Percentiles rank a stretch among this genome's conserved stretches.
phyloP scores from a whole-genome alignment of 2,113 vertebrate genomes.

The Pluvianellus socialis region DNA sequence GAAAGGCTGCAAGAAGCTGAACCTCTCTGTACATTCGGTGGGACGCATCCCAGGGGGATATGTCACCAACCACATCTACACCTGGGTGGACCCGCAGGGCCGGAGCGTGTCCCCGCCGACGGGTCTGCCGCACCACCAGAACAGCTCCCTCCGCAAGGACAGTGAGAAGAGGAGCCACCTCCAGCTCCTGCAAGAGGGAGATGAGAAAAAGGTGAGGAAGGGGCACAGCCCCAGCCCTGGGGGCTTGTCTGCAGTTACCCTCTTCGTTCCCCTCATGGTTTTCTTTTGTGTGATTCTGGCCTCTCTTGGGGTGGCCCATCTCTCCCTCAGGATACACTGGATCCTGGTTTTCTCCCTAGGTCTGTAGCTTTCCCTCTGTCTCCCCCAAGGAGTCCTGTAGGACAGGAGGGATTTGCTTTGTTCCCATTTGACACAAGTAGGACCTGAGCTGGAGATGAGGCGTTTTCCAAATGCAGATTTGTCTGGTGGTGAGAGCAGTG shows the following conservation, averaged over 20 bases:
- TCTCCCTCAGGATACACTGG: neutral
- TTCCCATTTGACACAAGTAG: too few relatives aligned
- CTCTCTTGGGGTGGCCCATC: accelerated
- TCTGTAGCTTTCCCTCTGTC: neutral
- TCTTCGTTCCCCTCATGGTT: accelerated
- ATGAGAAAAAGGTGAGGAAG: conserved; percentile 92
- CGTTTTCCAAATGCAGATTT: too few relatives aligned
- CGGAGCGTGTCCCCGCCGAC: conserved; percentile 87
- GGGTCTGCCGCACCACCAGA: conserved; percentile 81
- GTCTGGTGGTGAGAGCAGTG: too few relatives aligned
- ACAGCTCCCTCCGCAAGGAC: conserved; percentile 78
- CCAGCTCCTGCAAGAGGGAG: conserved; percentile 90
- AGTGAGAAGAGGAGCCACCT: conserved; percentile 88
- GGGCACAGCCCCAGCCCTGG: neutral
- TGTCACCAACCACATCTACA: conserved; percentile 96
- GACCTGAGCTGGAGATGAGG: too few relatives aligned
- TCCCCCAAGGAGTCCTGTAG: too few relatives aligned
- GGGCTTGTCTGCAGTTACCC: accelerated
- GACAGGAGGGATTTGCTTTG: too few relatives aligned
- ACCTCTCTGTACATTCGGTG: conserved; percentile 87
- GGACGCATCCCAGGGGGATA: conserved; percentile 94
- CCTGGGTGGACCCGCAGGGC: conserved; percentile 96
- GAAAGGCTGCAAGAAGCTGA: conserved; percentile 95
- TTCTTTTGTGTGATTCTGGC: accelerated
- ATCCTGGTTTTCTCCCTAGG: neutral